phyloP scores from a whole-genome alignment of 2,888 invertebrate genomes.

The Hylaea fasciaria region DNA sequence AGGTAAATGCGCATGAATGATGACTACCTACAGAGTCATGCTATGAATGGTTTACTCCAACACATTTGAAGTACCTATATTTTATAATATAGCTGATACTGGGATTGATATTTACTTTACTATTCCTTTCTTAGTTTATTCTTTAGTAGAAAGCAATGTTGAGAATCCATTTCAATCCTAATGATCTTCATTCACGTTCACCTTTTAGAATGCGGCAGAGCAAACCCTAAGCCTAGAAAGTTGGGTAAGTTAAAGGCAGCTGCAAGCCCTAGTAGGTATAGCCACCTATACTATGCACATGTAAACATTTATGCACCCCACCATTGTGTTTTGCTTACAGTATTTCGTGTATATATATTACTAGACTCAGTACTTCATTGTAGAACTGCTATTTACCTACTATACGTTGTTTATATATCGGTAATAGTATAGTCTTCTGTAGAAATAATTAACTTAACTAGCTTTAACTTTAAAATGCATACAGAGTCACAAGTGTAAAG shows the following conservation, averaged over 20 bases:
- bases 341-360: constrained; percentile 2
- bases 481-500: not conserved
- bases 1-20: no score
- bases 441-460: not conserved
- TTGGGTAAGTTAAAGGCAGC: constrained; percentile 70
- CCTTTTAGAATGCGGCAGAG: constrained; percentile 83
- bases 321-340: constrained; percentile 4
- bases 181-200: constrained; percentile 55
- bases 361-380: not conserved
- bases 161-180: constrained; percentile 19
- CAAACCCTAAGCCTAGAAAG: constrained; percentile 81
- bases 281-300: constrained; percentile 7
- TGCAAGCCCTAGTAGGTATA: constrained; percentile 11
- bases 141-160: no score
- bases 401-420: not conserved
- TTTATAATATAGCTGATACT: constrained; percentile 16
- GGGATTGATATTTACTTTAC: not conserved
- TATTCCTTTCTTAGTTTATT: no score
- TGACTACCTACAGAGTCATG: no score
- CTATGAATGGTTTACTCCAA: not conserved
- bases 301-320: constrained; percentile 1
- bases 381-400: not conserved
- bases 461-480: not conserved
- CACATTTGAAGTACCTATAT: not conserved
- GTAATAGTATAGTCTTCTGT: no score